Evolutionary conservation across 2,888 invertebrate genomes (phyloP), one percentile per base, ranked within the genome.

Genomic region (Yponomeuta malinellus): DNA sequence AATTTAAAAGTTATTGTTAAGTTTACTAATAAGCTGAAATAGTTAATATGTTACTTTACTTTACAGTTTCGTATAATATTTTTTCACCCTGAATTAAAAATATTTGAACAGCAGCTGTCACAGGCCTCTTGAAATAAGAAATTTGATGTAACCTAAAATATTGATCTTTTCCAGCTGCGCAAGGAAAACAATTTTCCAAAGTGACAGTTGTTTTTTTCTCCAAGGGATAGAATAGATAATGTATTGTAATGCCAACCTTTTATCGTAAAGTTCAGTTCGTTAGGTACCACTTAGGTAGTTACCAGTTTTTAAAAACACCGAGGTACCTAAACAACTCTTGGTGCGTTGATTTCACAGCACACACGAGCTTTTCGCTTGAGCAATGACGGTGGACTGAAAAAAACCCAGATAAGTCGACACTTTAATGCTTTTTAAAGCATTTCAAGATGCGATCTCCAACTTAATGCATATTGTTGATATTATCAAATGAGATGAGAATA

Each of bases 101-200:
- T 3, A 59, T 3, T 4, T 59, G 52, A 0, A 8, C 52, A 15
- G 52, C 15, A 59, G 52, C 3, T 1, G 43, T 43, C 43, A 43
- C 6, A 6, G 5, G 43, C 1, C 43, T 43, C 43, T 43, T 59
- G 15, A 59, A 59, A 59, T 15, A 5, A 37, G 48, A 31, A 67
- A 67, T 64, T 69, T 72, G 69, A 31, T 29, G 65, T 31, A 43
- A 8, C 43, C 68, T 9, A 68, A 8, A 68, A n/a, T 68, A 68
- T 68, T 43, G 68, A 68, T 68, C 48, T 48, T 6, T 8, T 23
- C 23, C 48, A 52, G n/a, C 5, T 31, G n/a, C 2, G 48, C 29
- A 68, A 52, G n/a, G 68, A 68, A 68, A 68, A 68, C 68, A 68
- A 68, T 43, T 6, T 8, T 5, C 12, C 67, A 8, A n/a, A 48